Base-by-base conservation (phyloP, 2,888 invertebrate genomes). In the Hypselothyrea guttata region DNA sequence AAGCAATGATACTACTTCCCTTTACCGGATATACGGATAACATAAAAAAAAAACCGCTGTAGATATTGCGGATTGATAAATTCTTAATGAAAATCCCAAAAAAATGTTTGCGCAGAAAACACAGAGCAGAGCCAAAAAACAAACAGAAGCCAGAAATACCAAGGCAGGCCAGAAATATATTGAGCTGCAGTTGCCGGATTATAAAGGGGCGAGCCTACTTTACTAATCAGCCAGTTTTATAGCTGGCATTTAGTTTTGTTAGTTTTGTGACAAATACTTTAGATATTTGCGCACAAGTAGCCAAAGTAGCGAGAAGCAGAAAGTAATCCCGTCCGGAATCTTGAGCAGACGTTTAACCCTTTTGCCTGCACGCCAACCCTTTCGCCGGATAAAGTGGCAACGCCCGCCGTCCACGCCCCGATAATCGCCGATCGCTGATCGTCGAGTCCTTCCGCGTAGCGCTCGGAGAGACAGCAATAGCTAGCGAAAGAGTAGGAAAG, bases 191-290 rank as follows among this genome's bases (percentile, higher is more conserved):
- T n/a, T n/a, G 28, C 9, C n/a, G 7, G 42, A 35, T 22, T 28
- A n/a, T 15, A 7, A 30, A 57, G 52, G 66, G 82, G 84, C 81
- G 78, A 81, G 81, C 59, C 67, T 62, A 82, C 77, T 82, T 82
- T 81, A 67, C 75, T 77, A 82, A 84, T 78, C 83, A 60, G 75
- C 58, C 71, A 67, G 77, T 75, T 83, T 83, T 83, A 84, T 75
- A 59, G 79, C 59, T 54, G 72, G 70, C 83, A 77, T 77, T 83
- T 84, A 83, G 79, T 83, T 79, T 83, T 75, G 67, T 75, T 72
- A 45, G 58, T 62, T 62, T 73, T 75, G 59, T 48, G 58, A 18
- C 52, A 45, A 31, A 41, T 35, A 52, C 42, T 44, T 66, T 62
- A 45, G 60, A 66, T 66, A 60, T 58, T 68, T 63, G 67, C 48